phyloP scores from a whole-genome alignment of 2,888 invertebrate genomes.

The Brenthis hecate region DNA sequence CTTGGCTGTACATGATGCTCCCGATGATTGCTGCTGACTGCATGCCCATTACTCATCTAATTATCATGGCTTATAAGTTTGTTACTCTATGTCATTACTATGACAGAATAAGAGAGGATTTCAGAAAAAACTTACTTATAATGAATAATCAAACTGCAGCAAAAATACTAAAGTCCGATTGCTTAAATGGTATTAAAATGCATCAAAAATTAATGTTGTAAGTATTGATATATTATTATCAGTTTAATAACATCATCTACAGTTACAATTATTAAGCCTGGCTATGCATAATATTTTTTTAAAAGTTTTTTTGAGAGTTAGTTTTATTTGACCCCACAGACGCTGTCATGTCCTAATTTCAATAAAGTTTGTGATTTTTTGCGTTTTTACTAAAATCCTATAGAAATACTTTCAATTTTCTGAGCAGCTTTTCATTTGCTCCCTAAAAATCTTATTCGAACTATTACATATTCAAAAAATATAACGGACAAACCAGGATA shows the following conservation, averaged over 20 bases:
- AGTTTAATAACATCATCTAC: background rate
- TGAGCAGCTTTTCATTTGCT: too few relatives aligned
- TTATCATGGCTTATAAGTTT: constrained; percentile 64
- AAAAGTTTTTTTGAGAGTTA: too few relatives aligned
- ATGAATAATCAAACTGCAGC: constrained; percentile 52
- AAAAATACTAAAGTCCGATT: constrained; percentile 55
- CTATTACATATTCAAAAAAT: too few relatives aligned
- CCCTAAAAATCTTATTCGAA: too few relatives aligned
- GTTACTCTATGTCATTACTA: constrained; percentile 63
- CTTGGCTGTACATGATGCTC: constrained; percentile 74
- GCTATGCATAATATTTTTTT: too few relatives aligned
- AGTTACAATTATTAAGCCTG: background rate
- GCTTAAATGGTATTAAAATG: constrained; percentile 63
- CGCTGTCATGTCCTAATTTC: too few relatives aligned
- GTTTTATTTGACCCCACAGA: too few relatives aligned
- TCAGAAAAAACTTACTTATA: constrained; percentile 50
- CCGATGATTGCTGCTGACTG: constrained; percentile 75
- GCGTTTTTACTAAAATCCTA: too few relatives aligned
- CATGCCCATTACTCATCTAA: constrained; percentile 69
- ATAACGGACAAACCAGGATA: too few relatives aligned
- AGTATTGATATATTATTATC: constrained; percentile 40
- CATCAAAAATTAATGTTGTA: constrained; percentile 68
- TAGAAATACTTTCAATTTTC: too few relatives aligned
- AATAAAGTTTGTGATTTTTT: too few relatives aligned
- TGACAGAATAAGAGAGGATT: constrained; percentile 55